Evolutionary conservation across 2,113 vertebrate species (phyloP), one percentile per base, ranked within the genome.

Genomic region (Zingel zingel): DNA sequence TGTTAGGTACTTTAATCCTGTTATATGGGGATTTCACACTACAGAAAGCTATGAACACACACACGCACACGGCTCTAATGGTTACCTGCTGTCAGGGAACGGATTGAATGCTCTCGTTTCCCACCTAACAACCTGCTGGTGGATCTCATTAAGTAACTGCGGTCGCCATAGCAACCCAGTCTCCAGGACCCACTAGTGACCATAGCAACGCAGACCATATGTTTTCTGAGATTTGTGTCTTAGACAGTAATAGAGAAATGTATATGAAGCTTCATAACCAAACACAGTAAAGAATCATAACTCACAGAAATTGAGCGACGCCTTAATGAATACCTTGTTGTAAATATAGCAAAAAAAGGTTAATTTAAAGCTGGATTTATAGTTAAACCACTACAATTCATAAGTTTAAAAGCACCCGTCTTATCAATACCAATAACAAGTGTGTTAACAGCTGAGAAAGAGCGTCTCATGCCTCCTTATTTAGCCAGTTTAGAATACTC

Each of bases 101-200:
- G 90, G 89, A 91, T 86, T 92, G 87, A 93, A 91, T 48, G 64
- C 82, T 83, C 86, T 83, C 23, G 81, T 87, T 92, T 86, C 83
- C 84, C 82, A 87, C 78, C 84, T 73, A 83, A 89, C 91, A 89
- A 81, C 87, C 91, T 93, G 88, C 92, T 91, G 90, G 88, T 90
- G 79, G 87, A 90, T 93, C 88, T 94, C 94, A 95, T 94, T 94
- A 92, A 86, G 80, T 30, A 88, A 86, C 74, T 81, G 77, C 23
- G 58, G 91, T 96, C 48, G 23, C 92, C 90, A 94, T 94, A 86
- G 91, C 85, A 92, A 95, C 93, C 86, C 82, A 76, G 88, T 92
- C 81, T 93, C 87, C 68, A 66, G 72, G 73, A 82, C 83, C 85
- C 45, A 68, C 79, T 82, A 82, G 91, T 94, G 92, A 64, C 91